Base-by-base conservation (phyloP, 1,140 invertebrate genomes). In the Brachionus asplanchnoidis region DNA sequence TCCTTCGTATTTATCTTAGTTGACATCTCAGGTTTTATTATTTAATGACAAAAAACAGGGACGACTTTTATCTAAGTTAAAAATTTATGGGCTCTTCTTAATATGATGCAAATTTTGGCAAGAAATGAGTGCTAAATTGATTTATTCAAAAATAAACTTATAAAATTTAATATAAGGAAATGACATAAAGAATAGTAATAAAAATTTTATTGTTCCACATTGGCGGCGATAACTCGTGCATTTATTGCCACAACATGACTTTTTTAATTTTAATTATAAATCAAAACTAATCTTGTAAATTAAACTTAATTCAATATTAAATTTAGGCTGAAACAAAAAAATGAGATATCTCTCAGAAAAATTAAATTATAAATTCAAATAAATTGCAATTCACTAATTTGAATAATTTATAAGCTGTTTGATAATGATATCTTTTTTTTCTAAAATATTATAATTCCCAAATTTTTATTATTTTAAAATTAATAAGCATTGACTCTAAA, bases 161-260 rank as follows among this genome's bases (percentile, higher is more conserved):
- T 60, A 60, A 60, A 60, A 60, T 60, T 60, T 60, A 60, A 20
- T 17, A 60, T 20, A 60, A 9, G 17, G 53, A 60, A 60, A 60
- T 60, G 53, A 60, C 53, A 60, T 20, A 60, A 20, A 20, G 53
- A 73, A 73, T 36, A 36, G 7, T 36, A 36, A 36, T 42, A 32
- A 42, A 17, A 73, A 66, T 50, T 80, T 44, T 80, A 44, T 50
- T 50, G 46, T 32, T 32, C 23, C 77, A 32, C 40, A 32, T 32
- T 80, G 77, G n/a, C 28, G 28, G 7, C 36, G n/a, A 80, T 50
- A 40, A 80, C 14, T 60, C 53, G 53, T 60, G 53, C 53, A 20
- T 60, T 60, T 60, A 60, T 80, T 46, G 28, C 40, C 36, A 80
- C 40, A 80, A 80, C 46, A 80, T 80, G 40, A 80, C 26, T 44